Base-by-base conservation (phyloP, 2,888 invertebrate genomes). In the Aleiodes leptofemur region DNA sequence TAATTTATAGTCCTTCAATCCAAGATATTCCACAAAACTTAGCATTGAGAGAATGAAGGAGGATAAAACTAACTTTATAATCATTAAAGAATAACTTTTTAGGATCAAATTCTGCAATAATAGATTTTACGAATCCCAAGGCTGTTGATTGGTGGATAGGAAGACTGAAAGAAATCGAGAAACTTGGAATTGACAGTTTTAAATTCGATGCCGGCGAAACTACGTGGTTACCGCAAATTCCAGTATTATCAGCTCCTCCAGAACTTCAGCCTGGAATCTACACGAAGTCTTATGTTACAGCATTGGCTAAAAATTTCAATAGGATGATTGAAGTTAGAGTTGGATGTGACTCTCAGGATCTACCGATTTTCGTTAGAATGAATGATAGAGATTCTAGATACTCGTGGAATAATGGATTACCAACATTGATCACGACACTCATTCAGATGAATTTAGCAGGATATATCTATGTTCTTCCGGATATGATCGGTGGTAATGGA, bases 121-220 rank as follows among this genome's bases (percentile, higher is more conserved):
- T 96, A 38, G 96, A 96, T 89, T 94, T 95, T 83, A 94, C 95
- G 0, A 95, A 95, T 85, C 90, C 92, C 0, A 91, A 91, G 31
- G 95, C 95, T 0, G 90, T 91, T 0, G 80, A 90, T 0, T 94
- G 94, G 94, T 94, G 91, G 88, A 85, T 90, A 0, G 83, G 85
- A 4, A 90, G 93, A 74, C 83, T 93, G 34, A 90, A 90, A 72
- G 84, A 87, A 6, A 80, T 97, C 1, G 90, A 93, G 79, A 89
- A 90, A 0, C 93, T 93, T 72, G 94, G 93, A 0, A 92, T 96
- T 29, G 94, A 95, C 82, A 93, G 94, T 76, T 93, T 95, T 80
- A 96, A 96, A 90, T 96, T 96, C 83, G 96, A 96, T 83, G 96
- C 96, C 57, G 96, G 96, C 31, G 96, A 96, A 87, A 91, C 91